A percentile compares a stretch with the other conserved stretches of the same genome.
phyloP scores from a whole-genome alignment of 2,113 vertebrate genomes.

The Osmerus eperlanus region DNA sequence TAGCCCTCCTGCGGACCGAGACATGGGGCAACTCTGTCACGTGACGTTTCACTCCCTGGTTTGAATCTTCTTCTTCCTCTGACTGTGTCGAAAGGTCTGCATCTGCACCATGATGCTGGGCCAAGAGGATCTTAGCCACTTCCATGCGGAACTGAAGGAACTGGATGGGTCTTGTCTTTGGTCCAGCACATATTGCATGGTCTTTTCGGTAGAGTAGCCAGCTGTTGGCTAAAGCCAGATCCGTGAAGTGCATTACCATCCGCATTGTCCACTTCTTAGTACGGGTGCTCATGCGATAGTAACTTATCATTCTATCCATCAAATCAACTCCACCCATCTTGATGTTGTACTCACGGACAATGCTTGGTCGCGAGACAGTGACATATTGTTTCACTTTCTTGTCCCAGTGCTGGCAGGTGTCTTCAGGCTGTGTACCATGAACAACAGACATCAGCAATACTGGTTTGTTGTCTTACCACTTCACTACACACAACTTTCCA shows the following conservation, averaged over 20 bases:
- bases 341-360: slow-evolving; percentile 18
- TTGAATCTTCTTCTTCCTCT: slow-evolving; percentile 3
- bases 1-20: slow-evolving; percentile 4
- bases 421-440: slow-evolving; percentile 12
- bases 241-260: too few species aligned
- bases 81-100: background rate
- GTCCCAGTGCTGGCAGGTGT: slow-evolving; percentile 18
- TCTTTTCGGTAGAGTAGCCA: too few species aligned
- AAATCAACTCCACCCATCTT: too few species aligned
- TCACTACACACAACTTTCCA: slow-evolving; percentile 10
- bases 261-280: too few species aligned
- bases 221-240: too few species aligned
- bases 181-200: slow-evolving; percentile 8
- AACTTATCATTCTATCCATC: too few species aligned
- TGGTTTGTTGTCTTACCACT: slow-evolving; percentile 25
- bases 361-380: background rate
- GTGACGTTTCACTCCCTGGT: background rate
- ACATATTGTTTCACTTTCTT: slow-evolving; percentile 17
- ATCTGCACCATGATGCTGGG: slow-evolving; percentile 3
- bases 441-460: slow-evolving; percentile 15
- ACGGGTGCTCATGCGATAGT: too few species aligned
- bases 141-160: slow-evolving; percentile 6
- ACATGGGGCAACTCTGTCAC: slow-evolving; percentile 2
- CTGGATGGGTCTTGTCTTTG: slow-evolving; percentile 17
- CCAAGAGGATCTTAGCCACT: slow-evolving; percentile 9